Percentiles rank a stretch among this genome's conserved stretches.
These are phyloP conservation scores for Cyprinus carpio DNA, from an alignment of 2,113 vertebrate genomes.

Conservation along the genomic window DNA sequence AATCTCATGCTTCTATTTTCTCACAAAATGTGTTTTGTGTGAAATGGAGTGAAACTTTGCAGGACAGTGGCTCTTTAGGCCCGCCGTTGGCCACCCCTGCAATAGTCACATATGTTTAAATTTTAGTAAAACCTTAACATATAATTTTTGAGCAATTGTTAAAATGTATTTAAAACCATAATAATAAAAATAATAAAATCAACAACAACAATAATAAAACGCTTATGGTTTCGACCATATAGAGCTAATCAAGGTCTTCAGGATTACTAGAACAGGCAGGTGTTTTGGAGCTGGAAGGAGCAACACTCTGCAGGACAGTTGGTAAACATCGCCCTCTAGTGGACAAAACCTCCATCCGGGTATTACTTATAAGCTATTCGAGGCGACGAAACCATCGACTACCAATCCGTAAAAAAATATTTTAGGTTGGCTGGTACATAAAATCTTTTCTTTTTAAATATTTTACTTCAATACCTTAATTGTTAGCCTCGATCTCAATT, in stretches of 20 bases:
- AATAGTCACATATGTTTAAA: not conserved
- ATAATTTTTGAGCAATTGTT: too few relatives aligned
- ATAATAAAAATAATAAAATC: too few relatives aligned
- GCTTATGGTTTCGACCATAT: too few relatives aligned
- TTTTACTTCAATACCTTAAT: not conserved
- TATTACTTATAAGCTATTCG: not conserved
- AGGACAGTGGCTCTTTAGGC: too few relatives aligned
- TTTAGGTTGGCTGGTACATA: not conserved
- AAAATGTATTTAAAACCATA: not conserved
- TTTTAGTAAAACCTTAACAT: not conserved
- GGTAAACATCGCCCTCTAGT: slow-evolving; percentile 47
- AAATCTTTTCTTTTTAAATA: not conserved
- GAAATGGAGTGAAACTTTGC: too few relatives aligned
- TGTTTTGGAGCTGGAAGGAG: not conserved
- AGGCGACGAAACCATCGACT: not conserved
- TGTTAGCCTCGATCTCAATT: not conserved
- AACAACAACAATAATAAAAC: too few relatives aligned
- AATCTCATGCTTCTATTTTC: not conserved
- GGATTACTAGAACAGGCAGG: not conserved
- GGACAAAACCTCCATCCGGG: slow-evolving; percentile 13
- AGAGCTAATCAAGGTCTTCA: not conserved
- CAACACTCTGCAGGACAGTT: not conserved
- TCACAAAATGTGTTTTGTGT: not conserved
- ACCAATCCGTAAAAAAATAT: not conserved
- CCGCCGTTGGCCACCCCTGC: too few relatives aligned